Evolutionary conservation across 2,797 vertebrate genomes (phyloP).

Genomic region (Natrix natrix): DNA sequence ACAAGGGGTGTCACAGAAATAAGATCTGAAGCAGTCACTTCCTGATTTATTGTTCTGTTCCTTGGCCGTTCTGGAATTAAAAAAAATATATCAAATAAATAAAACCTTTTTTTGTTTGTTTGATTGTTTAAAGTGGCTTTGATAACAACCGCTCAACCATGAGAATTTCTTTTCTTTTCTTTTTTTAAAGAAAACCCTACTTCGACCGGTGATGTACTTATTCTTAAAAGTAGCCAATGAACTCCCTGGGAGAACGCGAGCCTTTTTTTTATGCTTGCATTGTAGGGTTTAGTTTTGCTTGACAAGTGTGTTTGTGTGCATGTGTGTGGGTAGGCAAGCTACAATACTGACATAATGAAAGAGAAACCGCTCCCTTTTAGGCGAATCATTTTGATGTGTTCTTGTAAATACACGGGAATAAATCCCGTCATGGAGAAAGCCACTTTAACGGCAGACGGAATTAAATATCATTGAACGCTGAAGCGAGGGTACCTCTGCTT

Average conservation of each 20-base stretch:
- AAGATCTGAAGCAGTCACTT: not conserved
- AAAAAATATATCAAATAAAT: not conserved
- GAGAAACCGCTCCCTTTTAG: not conserved
- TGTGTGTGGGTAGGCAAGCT: not conserved
- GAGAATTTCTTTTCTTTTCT: not conserved
- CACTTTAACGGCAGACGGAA: not conserved
- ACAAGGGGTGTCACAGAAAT: not conserved
- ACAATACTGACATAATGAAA: constrained; percentile 3
- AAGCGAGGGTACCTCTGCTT: too few species aligned
- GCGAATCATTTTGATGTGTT: not conserved
- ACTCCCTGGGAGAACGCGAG: not conserved
- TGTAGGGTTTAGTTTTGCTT: not conserved
- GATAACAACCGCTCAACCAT: not conserved
- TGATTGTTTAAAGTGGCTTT: not conserved
- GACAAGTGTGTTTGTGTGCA: not conserved
- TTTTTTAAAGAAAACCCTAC: not conserved
- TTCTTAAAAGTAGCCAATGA: constrained; percentile 9
- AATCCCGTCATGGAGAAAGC: not conserved
- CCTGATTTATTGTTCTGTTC: not conserved
- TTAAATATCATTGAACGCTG: too few species aligned
- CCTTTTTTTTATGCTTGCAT: not conserved
- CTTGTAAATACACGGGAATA: not conserved
- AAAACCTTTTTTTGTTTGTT: not conserved
- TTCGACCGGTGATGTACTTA: not conserved
- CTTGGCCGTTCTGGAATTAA: not conserved